These are phyloP conservation scores for Calameuta filiformis DNA, from an alignment of 2,888 invertebrate species.

Conservation along the genomic window DNA sequence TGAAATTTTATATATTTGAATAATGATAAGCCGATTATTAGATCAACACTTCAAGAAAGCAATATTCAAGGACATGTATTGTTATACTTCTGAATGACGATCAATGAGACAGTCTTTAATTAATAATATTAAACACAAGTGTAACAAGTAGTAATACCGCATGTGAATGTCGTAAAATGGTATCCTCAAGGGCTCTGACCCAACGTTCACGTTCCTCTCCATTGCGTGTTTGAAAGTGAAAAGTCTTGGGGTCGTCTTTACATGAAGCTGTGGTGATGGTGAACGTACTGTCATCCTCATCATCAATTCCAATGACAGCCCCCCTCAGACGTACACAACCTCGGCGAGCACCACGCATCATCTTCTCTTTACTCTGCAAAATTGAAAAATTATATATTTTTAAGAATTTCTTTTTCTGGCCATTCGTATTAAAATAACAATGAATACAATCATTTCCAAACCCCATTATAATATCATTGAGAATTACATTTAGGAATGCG, in stretches of 20 bases:
- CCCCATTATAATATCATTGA: neutral
- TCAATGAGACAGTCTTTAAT: neutral
- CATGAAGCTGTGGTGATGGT: slow-evolving; percentile 81
- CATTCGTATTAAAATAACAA: no score
- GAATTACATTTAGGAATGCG: neutral
- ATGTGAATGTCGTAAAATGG: slow-evolving; percentile 86
- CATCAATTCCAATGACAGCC: slow-evolving; percentile 98
- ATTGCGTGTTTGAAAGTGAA: slow-evolving; percentile 98
- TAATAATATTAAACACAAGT: neutral
- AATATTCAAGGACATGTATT: neutral
- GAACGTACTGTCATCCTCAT: slow-evolving; percentile 99
- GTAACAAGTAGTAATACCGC: slow-evolving; percentile 64
- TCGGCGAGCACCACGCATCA: slow-evolving; percentile 95
- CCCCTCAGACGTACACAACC: slow-evolving; percentile 98
- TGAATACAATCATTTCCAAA: neutral
- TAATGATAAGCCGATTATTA: neutral
- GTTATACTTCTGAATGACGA: neutral
- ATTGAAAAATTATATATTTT: neutral
- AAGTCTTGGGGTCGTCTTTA: slow-evolving; percentile 95
- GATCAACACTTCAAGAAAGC: neutral
- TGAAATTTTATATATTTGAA: neutral
- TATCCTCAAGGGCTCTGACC: slow-evolving; percentile 95
- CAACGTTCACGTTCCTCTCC: slow-evolving; percentile 95
- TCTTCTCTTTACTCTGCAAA: slow-evolving; percentile 96
- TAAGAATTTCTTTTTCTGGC: neutral